These are phyloP conservation scores for Drosophila paranaensis DNA, from an alignment of 2,888 invertebrate species.

Conservation along the genomic window DNA sequence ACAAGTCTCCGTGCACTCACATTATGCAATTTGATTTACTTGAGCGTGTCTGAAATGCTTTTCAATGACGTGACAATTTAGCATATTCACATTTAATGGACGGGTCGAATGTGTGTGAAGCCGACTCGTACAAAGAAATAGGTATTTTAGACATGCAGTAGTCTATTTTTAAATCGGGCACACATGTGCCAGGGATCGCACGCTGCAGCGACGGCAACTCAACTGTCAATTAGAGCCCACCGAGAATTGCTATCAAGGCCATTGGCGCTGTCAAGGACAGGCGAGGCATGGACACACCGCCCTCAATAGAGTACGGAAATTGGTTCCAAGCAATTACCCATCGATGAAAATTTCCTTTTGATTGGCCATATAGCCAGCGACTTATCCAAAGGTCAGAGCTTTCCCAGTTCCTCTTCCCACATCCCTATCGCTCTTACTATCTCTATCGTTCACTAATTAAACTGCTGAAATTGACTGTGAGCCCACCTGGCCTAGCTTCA, in stretches of 20 bases:
- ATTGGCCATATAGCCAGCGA: conserved; percentile 31
- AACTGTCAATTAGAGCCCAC: conserved; percentile 21
- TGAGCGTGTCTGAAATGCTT: conserved; percentile 43
- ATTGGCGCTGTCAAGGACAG: conserved; percentile 36
- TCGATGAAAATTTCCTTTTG: conserved; percentile 43
- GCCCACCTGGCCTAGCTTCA: conserved; percentile 31
- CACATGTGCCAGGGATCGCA: conserved; percentile 7
- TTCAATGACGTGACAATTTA: conserved; percentile 69
- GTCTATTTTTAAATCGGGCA: conserved; percentile 37
- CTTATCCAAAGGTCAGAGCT: conserved; percentile 24
- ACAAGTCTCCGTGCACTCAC: conserved; percentile 8
- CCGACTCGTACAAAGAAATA: conserved; percentile 2
- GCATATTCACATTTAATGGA: conserved; percentile 40
- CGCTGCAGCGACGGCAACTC: conserved; percentile 12
- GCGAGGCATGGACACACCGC: conserved; percentile 6
- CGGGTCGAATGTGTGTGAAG: conserved; percentile 1
- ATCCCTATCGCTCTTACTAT: not conserved
- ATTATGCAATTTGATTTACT: conserved; percentile 57
- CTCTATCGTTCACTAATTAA: conserved; percentile 43
- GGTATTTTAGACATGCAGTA: conserved; percentile 25
- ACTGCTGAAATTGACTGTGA: conserved; percentile 45
- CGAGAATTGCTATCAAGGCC: conserved; percentile 15
- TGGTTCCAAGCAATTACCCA: conserved; percentile 52
- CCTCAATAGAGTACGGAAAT: conserved; percentile 45
- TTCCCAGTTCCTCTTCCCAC: not conserved